Base-by-base conservation (phyloP, 2,888 invertebrate species). In the Anodontia alba region DNA sequence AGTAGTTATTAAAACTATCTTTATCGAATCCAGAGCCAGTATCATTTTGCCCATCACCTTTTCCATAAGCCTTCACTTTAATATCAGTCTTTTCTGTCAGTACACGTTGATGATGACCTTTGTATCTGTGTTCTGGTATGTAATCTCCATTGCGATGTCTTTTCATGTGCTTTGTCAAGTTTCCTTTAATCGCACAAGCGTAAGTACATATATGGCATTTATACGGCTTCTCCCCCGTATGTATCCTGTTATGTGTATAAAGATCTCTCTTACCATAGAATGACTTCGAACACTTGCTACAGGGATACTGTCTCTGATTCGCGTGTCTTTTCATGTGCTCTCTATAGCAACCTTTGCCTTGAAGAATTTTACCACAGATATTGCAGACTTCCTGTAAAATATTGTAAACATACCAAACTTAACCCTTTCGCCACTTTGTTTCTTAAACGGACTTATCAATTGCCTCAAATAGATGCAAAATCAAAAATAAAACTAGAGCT, bases 161-260 rank as follows among this genome's bases (percentile, higher is more conserved):
- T 17, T 62, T 62, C 62, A 62, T 62, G 29, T 62, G 62, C 17
- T 62, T 62, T 17, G 62, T 62, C 33, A 62, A 23, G 20, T 62
- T 62, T 33, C 62, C 62, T 33, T 62, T 62, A 23, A 62, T 62
- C 17, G 62, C 33, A 33, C 62, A 62, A 8, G 62, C 15, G 17
- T 62, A 62, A 5, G 62, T 12, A 33, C 62, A 62, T 8, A 62
- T 26, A 62, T 62, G 62, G 33, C 62, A 62, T 62, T 62, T 33
- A 62, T 17, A 62, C 1, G 62, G 62, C 20, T 20, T 31, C 10
- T 62, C 62, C 1, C 62, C 62, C 5, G 62, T 62, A 17, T 62
- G 62, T 12, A 62, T 62, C 33, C 29, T 62, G 33, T 33, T n/a
- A 62, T 62, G 62, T 17, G 10, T 62, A 33, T 29, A 7, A 1